Percentiles rank a stretch among this genome's conserved stretches.
phyloP scores from a whole-genome alignment of 37 sponge, comb jelly and placozoan species.

The Tethya wilhelma region DNA sequence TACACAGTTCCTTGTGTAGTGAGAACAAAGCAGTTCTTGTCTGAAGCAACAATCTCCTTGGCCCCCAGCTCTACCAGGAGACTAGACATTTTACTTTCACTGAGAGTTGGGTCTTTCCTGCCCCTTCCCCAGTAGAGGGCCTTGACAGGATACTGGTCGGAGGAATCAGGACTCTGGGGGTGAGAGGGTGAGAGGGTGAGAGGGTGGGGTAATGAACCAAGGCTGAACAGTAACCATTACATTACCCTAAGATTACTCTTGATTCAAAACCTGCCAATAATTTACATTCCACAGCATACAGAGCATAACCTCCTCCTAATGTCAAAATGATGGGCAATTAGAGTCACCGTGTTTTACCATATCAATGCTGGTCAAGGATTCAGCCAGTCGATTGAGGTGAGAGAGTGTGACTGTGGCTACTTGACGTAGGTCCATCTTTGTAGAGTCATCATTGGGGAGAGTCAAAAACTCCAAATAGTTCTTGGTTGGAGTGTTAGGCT shows the following conservation, averaged over 20 bases:
- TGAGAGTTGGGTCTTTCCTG: neutral
- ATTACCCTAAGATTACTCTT: no score
- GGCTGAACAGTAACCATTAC: no score
- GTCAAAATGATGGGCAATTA: neutral
- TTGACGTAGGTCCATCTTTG: conserved; percentile 57
- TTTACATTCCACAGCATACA: neutral
- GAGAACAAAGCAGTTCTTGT: conserved; percentile 53
- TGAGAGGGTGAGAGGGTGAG: neutral
- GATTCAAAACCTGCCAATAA: neutral
- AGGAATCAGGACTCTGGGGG: conserved; percentile 5
- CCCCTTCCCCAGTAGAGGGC: conserved; percentile 56
- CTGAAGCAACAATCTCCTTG: conserved; percentile 62
- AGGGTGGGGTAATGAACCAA: neutral
- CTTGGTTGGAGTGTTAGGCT: conserved; percentile 59
- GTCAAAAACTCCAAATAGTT: conserved; percentile 62
- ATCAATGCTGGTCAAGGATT: conserved; percentile 42
- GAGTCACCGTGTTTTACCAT: conserved; percentile 20
- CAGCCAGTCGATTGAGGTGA: conserved; percentile 75
- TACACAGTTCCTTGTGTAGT: conserved; percentile 63
- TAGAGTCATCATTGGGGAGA: conserved; percentile 79
- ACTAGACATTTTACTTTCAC: no score
- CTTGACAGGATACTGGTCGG: conserved; percentile 3
- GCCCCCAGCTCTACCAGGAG: conserved; percentile 47
- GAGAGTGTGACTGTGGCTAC: conserved; percentile 77
- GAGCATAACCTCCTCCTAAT: neutral